Base-by-base conservation (phyloP, 1,140 invertebrate genomes). In the Odontomachus brunneus region DNA sequence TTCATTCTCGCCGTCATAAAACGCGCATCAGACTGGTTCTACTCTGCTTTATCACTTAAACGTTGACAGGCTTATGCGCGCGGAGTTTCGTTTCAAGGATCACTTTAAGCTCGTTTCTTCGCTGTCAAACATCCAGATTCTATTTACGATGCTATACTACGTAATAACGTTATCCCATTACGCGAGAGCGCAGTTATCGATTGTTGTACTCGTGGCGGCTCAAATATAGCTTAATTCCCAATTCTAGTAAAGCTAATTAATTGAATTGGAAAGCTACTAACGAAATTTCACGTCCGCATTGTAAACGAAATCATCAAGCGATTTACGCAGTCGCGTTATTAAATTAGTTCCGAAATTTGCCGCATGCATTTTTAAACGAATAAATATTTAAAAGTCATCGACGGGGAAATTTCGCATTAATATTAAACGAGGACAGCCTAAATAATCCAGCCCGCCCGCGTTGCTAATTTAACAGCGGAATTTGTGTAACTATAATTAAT, bases 31-130 rank as follows among this genome's bases (percentile, higher is more conserved):
- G 59, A 63, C 71, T 33, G 71, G n/a, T 22, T 29, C 38, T 33
- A 3, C 19, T 78, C 67, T 69, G 63, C 55, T 80, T 71, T 71
- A 80, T 80, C 69, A 71, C 57, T 78, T 69, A 80, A 80, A 48
- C 24, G 19, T 15, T 19, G 57, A 48, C 38, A 22, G 33, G 33
- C 33, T 80, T 80, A 78, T 78, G 48, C 26, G 38, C 26, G 3
- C 3, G 3, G 19, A 57, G 57, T 24, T n/a, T 11, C 22, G 5
- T 71, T 80, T 69, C 22, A 19, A 80, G 15, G 71, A 11, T 44
- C 38, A 33, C 17, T 51, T 44, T 53, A 22, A 44, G 9, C 14
- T 57, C 22, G 12, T 67, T 69, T 44, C 51, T 44, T 69, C 51
- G n/a, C 44, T 65, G 57, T 71, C 29, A 55, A 80, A 57, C 65